A percentile compares a stretch with the other conserved stretches of the same genome.
phyloP scores from a whole-genome alignment of 2,797 vertebrate species.

The Coreius guichenoti region DNA sequence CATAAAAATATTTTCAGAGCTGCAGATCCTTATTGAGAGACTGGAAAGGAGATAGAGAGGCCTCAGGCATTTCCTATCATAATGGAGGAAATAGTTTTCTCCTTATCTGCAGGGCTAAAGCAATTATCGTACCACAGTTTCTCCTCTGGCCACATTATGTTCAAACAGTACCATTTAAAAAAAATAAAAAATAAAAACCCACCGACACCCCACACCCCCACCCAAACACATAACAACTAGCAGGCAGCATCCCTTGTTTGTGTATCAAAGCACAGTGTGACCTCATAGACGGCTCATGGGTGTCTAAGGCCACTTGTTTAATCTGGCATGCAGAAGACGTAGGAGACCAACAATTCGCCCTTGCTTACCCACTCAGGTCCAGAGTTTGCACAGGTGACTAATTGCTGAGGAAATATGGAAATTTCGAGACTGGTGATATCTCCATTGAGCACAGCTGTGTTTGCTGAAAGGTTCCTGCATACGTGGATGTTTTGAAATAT shows the following conservation, averaged over 20 bases:
- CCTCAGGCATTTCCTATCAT: conserved; percentile 50
- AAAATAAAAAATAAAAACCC: neutral
- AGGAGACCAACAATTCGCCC: neutral
- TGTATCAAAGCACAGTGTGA: conserved; percentile 2
- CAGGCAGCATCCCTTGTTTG: neutral
- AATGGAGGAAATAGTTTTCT: conserved; percentile 48
- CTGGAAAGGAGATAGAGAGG: conserved; percentile 32
- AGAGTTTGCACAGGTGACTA: conserved; percentile 50
- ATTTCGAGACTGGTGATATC: conserved; percentile 39
- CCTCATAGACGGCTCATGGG: neutral
- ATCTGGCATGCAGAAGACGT: conserved; percentile 9
- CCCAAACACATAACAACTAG: neutral
- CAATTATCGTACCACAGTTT: conserved; percentile 51
- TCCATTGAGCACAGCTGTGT: conserved; percentile 43
- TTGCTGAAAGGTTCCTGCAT: conserved; percentile 17
- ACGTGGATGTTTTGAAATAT: conserved; percentile 7
- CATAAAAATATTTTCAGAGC: conserved; percentile 42
- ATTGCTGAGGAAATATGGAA: conserved; percentile 51
- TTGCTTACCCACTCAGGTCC: conserved; percentile 39
- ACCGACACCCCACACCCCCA: too few relatives aligned
- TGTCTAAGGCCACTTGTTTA: conserved; percentile 25
- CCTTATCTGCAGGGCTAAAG: conserved; percentile 56
- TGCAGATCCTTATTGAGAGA: conserved; percentile 41
- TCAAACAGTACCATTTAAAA: conserved; percentile 32
- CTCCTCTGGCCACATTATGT: conserved; percentile 43